Evolutionary conservation across 2,888 invertebrate species (phyloP).

Genomic region (Pegoplata infirma): DNA sequence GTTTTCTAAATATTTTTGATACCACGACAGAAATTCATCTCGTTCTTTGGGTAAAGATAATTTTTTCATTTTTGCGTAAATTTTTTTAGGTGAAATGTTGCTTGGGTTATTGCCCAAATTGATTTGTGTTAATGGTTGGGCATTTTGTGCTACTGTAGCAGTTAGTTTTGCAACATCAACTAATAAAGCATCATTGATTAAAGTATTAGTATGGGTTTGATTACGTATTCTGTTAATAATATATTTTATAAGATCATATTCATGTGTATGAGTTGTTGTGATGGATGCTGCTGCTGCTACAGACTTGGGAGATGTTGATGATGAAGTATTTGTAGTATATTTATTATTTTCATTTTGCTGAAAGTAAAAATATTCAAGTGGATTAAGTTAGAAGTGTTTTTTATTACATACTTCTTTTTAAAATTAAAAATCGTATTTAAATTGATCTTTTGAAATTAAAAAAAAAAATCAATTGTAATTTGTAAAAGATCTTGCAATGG

Average conservation of each 20-base stretch:
- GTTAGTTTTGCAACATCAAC: slow-evolving; percentile 76
- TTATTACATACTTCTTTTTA: no score
- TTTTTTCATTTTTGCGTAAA: slow-evolving; percentile 74
- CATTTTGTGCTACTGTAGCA: slow-evolving; percentile 72
- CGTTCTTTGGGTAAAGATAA: slow-evolving; percentile 73
- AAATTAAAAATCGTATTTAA: no score
- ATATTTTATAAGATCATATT: slow-evolving; percentile 73
- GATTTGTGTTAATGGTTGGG: slow-evolving; percentile 54
- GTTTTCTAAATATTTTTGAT: slow-evolving; percentile 73
- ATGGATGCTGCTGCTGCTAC: slow-evolving; percentile 16
- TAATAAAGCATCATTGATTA: slow-evolving; percentile 74
- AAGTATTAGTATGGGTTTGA: slow-evolving; percentile 72
- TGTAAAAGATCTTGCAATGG: no score
- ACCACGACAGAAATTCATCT: slow-evolving; percentile 74
- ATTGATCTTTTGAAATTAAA: no score
- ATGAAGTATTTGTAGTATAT: slow-evolving; percentile 21
- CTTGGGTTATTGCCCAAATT: slow-evolving; percentile 57
- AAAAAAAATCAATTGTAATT: no score
- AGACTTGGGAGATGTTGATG: slow-evolving; percentile 59
- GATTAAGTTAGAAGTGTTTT: no score
- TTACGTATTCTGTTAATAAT: slow-evolving; percentile 75
- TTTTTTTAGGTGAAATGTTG: slow-evolving; percentile 75
- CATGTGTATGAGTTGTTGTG: slow-evolving; percentile 27
- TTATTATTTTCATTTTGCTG: slow-evolving; percentile 51
- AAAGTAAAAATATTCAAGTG: slow-evolving; percentile 26